These are phyloP conservation scores for Listronotus oregonensis DNA, from an alignment of 1,140 invertebrate species.

Conservation along the genomic window DNA sequence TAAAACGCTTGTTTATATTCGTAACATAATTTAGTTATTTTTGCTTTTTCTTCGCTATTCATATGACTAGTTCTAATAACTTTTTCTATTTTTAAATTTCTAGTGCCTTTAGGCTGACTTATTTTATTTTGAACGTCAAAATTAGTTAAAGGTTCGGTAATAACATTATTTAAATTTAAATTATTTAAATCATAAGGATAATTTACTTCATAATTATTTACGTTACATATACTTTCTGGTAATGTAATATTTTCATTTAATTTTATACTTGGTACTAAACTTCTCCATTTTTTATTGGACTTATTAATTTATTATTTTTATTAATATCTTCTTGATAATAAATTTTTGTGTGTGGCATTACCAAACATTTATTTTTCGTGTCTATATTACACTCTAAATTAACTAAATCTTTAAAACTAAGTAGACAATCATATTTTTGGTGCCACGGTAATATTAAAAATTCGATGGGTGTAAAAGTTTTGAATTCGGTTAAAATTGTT, in stretches of 20 bases:
- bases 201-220: slow-evolving; percentile 14
- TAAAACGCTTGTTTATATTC: slow-evolving; percentile 2
- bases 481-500: not conserved
- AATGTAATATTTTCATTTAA: not conserved
- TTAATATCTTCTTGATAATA: slow-evolving; percentile 19
- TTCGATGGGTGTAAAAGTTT: not conserved
- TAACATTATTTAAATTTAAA: slow-evolving; percentile 2
- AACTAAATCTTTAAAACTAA: slow-evolving; percentile 14
- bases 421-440: slow-evolving; percentile 2
- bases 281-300: slow-evolving; percentile 6
- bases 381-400: slow-evolving; percentile 5
- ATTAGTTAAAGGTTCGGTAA: slow-evolving; percentile 1
- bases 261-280: slow-evolving; percentile 3
- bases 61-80: slow-evolving; percentile 8
- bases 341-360: not conserved
- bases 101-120: not conserved
- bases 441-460: slow-evolving; percentile 1
- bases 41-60: slow-evolving; percentile 22
- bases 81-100: not conserved
- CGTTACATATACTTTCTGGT: slow-evolving; percentile 4
- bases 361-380: slow-evolving; percentile 3
- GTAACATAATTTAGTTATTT: slow-evolving; percentile 10
- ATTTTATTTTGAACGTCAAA: not conserved
- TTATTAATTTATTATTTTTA: not conserved
- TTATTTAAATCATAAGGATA: slow-evolving; percentile 15